Evolutionary conservation across 2,113 vertebrate genomes (phyloP).

Genomic region (Colaptes auratus): DNA sequence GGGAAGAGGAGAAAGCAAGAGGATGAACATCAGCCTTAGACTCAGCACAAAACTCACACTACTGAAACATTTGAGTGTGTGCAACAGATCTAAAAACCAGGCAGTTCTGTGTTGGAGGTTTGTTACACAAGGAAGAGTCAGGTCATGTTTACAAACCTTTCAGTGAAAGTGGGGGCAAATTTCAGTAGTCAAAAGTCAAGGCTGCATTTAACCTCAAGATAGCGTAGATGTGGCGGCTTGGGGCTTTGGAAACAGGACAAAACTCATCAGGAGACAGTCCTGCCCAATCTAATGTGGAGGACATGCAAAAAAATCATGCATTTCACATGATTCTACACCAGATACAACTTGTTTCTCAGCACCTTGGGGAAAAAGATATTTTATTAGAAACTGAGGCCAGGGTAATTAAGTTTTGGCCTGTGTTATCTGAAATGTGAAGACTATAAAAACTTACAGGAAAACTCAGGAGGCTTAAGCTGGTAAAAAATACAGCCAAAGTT

Average conservation of each 20-base stretch:
- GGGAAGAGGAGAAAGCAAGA: not conserved
- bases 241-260: not conserved
- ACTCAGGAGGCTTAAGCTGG: conserved; percentile 24
- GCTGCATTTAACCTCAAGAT: not conserved
- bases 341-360: not conserved
- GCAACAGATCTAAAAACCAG: not conserved
- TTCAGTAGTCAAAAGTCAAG: not conserved
- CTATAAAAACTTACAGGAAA: not conserved
- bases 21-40: accelerated
- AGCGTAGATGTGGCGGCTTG: not conserved
- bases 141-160: not conserved
- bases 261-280: not conserved
- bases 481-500: not conserved
- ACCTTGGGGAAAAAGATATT: not conserved
- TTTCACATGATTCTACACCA: not conserved
- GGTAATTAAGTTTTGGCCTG: not conserved
- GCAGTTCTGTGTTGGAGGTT: not conserved
- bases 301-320: not conserved
- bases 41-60: not conserved
- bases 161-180: not conserved
- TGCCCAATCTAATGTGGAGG: not conserved
- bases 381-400: conserved; percentile 11
- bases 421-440: not conserved
- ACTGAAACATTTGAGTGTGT: not conserved
- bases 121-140: not conserved